phyloP scores from a whole-genome alignment of 2,113 vertebrate genomes.

The Tauraco erythrolophus region DNA sequence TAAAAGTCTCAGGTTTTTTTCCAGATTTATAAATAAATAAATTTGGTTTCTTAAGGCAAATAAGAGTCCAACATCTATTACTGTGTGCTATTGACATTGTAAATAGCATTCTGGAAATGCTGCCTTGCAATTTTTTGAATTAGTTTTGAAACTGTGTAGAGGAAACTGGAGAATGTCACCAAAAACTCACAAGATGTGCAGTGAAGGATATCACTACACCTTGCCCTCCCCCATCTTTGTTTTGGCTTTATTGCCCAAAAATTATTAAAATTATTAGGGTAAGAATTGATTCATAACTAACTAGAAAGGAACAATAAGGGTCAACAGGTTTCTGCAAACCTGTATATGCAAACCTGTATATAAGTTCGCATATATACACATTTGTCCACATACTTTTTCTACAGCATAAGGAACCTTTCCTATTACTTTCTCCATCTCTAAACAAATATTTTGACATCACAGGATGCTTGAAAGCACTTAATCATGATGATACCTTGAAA shows the following conservation, averaged over 20 bases:
- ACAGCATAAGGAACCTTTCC: not conserved
- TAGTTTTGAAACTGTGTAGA: not conserved
- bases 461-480: not conserved
- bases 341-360: too few species aligned
- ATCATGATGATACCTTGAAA: not conserved
- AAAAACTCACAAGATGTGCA: not conserved
- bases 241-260: not conserved
- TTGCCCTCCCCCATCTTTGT: not conserved
- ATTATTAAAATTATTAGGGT: not conserved
- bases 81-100: not conserved
- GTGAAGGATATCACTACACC: not conserved
- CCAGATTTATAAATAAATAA: not conserved
- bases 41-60: not conserved
- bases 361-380: too few species aligned
- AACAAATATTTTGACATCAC: not conserved
- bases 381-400: not conserved
- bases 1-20: not conserved
- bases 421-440: not conserved
- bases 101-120: not conserved
- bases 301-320: not conserved
- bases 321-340: not conserved
- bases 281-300: not conserved
- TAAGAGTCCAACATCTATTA: not conserved
- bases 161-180: not conserved
- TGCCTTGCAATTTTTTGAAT: not conserved